These are phyloP conservation scores for Meliscaeva auricollis DNA, from an alignment of 2,888 invertebrate genomes.

Conservation along the genomic window DNA sequence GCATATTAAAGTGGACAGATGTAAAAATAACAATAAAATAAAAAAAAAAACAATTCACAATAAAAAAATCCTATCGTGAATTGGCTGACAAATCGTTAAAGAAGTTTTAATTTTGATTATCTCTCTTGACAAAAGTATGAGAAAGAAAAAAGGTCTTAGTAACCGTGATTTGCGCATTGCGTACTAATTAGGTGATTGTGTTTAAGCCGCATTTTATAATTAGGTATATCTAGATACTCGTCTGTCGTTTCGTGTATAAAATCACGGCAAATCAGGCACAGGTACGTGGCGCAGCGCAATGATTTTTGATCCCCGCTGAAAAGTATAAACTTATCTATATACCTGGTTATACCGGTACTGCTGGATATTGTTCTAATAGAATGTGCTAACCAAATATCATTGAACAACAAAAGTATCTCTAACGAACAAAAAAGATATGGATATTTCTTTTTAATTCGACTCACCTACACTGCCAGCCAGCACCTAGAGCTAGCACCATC, in stretches of 20 bases:
- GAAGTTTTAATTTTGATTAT: constrained; percentile 54
- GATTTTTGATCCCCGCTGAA: constrained; percentile 43
- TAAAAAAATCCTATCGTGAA: constrained; percentile 54
- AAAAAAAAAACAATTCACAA: constrained; percentile 3
- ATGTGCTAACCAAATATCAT: constrained; percentile 41
- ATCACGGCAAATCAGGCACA: constrained; percentile 5
- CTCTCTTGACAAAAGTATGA: constrained; percentile 10
- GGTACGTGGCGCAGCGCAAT: constrained; percentile 34
- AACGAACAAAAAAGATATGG: constrained; percentile 17
- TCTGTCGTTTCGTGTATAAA: background rate
- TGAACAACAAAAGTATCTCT: constrained; percentile 40
- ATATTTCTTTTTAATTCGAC: constrained; percentile 37
- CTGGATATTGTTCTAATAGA: constrained; percentile 43
- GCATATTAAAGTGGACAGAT: constrained; percentile 74
- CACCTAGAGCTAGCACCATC: constrained; percentile 9
- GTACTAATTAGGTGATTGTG: constrained; percentile 67
- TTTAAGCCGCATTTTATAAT: constrained; percentile 39
- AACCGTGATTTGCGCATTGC: constrained; percentile 64
- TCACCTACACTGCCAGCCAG: constrained; percentile 56
- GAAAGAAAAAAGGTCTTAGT: constrained; percentile 52
- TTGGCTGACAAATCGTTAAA: constrained; percentile 53
- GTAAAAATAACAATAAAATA: constrained; percentile 40
- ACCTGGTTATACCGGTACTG: constrained; percentile 55
- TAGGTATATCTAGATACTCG: background rate
- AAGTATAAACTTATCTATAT: constrained; percentile 6